Percentiles rank a stretch among this genome's conserved stretches.
Evolutionary conservation across 2,888 invertebrate genomes (phyloP).

Genomic region (Eubasilissa splendida): DNA sequence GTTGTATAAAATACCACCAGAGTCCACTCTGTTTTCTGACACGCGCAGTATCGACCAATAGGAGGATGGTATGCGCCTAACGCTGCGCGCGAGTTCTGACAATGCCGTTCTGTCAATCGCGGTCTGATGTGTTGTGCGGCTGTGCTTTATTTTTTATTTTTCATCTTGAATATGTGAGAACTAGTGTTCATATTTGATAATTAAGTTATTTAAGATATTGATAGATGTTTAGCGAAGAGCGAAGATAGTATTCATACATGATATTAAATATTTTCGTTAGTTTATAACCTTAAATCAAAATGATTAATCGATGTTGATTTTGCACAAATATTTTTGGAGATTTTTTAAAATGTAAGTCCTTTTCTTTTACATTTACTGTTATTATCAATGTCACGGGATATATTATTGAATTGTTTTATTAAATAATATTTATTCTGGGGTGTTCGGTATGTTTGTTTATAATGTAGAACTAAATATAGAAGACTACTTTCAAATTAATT

Average conservation of each 20-base stretch:
- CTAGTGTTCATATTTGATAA: constrained; percentile 9
- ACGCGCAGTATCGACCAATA: constrained; percentile 30
- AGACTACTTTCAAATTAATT: no score
- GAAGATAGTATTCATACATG: constrained; percentile 12
- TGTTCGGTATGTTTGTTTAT: no score
- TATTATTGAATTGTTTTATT: no score
- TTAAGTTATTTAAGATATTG: not conserved
- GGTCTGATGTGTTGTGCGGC: not conserved
- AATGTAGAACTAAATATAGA: no score
- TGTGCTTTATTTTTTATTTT: constrained; percentile 1
- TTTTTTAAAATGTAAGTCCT: constrained; percentile 20
- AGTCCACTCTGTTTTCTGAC: not conserved
- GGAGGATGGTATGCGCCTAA: constrained; percentile 20
- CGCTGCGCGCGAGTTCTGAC: constrained; percentile 41
- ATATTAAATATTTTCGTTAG: not conserved
- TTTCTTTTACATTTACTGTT: not conserved
- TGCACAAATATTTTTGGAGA: constrained; percentile 2
- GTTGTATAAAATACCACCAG: constrained; percentile 18
- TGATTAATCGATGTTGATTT: constrained; percentile 2
- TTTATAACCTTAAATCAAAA: constrained; percentile 29
- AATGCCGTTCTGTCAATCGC: constrained; percentile 30
- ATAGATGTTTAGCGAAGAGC: constrained; percentile 3
- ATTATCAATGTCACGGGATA: no score
- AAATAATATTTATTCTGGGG: no score
- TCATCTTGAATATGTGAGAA: constrained; percentile 6